These are phyloP conservation scores for Panthera uncia DNA, from an alignment of 2,113 vertebrate species.

Conservation along the genomic window DNA sequence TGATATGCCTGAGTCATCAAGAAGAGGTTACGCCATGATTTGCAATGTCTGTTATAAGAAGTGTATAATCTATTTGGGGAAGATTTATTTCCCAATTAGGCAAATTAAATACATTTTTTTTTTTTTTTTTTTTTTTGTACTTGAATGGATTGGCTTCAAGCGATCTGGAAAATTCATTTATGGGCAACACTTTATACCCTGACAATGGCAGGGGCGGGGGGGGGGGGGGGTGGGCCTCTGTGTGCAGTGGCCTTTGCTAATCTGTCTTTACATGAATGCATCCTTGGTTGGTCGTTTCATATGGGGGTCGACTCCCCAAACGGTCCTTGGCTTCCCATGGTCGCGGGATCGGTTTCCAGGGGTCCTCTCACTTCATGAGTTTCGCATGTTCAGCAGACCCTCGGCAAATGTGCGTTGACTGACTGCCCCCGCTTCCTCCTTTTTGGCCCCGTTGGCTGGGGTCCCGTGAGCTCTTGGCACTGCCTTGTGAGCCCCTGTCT, in stretches of 20 bases:
- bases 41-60: not conserved
- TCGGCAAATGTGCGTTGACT: not conserved
- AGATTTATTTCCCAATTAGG: constrained; percentile 50
- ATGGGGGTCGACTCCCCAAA: not conserved
- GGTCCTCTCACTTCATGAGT: not conserved
- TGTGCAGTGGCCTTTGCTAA: not conserved
- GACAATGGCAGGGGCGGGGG: not conserved
- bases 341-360: not conserved
- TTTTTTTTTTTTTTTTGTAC: not conserved
- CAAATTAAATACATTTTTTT: not conserved
- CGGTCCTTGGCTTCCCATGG: not conserved
- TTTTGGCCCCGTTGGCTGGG: not conserved
- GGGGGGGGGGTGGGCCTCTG: not conserved
- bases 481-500: not conserved
- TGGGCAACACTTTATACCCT: not conserved
- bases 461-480: not conserved
- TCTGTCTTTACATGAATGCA: not conserved
- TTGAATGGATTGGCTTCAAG: not conserved
- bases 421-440: not conserved
- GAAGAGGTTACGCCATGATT: not conserved
- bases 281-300: not conserved
- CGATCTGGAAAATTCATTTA: not conserved
- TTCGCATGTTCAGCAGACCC: not conserved
- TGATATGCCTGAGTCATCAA: not conserved
- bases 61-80: not conserved